Base-by-base conservation (phyloP, 2,113 vertebrate genomes). In the Malaclemys terrapin region DNA sequence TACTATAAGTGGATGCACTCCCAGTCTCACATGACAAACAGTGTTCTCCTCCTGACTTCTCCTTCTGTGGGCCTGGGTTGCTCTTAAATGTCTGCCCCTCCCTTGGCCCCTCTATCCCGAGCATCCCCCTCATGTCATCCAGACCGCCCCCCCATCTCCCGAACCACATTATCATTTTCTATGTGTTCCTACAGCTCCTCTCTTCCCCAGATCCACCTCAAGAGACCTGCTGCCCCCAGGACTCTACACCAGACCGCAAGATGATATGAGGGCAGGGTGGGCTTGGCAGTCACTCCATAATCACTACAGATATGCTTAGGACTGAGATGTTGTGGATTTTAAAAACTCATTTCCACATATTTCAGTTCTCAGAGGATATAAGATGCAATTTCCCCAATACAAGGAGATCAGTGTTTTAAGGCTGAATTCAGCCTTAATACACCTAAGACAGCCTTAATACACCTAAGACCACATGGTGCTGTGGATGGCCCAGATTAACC, bases 251-350 rank as follows among this genome's bases (percentile, higher is more conserved):
- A 1, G 93, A 72, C 27, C 52, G 69, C 72, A 76, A 42, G 52
- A 10, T 80, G 69, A 57, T 50, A 92, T 57, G 35, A 75, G n/a
- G 22, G 79, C 81, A 91, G 93, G 95, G 89, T 7, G 85, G 92
- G 94, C 25, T 52, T 62, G 24, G 83, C 2, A 90, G 88, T 85
- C 82, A 57, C 57, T 89, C 87, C 38, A 0, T 52, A 90, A 89
- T n/a, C 53, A 80, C 56, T 0, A 87, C 84, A 10, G 78, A 75
- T 10, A 76, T 25, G 24, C 72, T 45, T 45, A 45, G 25, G 38
- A 12, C 10, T 25, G 17, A 76, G 38, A 76, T 42, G 19, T 13
- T 76, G 38, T 76, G 72, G 22, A 20, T 76, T 76, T 45, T 45
- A 45, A 45, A 45, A 45, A 76, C 10, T 25, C 24, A 45, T 76